These are phyloP conservation scores for Geopemphigus sp. DNA, from an alignment of 1,140 invertebrate species.

Conservation along the genomic window DNA sequence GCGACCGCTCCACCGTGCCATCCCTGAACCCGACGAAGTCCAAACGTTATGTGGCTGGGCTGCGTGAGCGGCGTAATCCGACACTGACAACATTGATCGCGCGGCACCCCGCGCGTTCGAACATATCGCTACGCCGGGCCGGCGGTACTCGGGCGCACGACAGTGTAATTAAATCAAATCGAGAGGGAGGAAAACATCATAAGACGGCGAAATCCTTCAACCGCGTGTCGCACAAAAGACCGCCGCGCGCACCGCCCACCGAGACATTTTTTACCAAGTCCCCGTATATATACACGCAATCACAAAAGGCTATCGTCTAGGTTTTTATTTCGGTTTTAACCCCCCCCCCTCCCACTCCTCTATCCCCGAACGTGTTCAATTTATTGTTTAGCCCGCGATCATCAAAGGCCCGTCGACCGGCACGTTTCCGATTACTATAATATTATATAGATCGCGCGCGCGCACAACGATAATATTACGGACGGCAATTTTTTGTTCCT, in stretches of 20 bases:
- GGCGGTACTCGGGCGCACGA: neutral
- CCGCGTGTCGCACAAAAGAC: conserved; percentile 27
- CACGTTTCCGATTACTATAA: conserved; percentile 44
- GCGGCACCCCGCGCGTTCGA: no score
- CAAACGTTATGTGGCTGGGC: no score
- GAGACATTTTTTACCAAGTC: conserved; percentile 43
- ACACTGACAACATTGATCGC: no score
- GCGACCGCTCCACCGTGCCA: no score
- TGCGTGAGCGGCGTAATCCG: no score
- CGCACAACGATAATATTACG: conserved; percentile 20
- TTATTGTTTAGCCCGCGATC: neutral
- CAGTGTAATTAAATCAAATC: conserved; percentile 48
- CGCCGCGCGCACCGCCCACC: conserved; percentile 22
- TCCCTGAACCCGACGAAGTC: no score
- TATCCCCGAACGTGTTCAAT: conserved; percentile 30
- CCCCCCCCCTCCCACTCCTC: neutral
- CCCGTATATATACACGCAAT: no score
- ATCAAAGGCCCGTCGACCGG: conserved; percentile 38
- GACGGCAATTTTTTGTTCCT: conserved; percentile 36
- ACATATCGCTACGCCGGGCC: no score
- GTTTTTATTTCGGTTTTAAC: neutral
- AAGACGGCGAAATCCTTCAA: neutral
- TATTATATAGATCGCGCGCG: neutral
- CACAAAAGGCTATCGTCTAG: conserved; percentile 17
- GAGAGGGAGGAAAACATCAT: neutral